Evolutionary conservation across 2,888 invertebrate species (phyloP).

Genomic region (Thereva unica): DNA sequence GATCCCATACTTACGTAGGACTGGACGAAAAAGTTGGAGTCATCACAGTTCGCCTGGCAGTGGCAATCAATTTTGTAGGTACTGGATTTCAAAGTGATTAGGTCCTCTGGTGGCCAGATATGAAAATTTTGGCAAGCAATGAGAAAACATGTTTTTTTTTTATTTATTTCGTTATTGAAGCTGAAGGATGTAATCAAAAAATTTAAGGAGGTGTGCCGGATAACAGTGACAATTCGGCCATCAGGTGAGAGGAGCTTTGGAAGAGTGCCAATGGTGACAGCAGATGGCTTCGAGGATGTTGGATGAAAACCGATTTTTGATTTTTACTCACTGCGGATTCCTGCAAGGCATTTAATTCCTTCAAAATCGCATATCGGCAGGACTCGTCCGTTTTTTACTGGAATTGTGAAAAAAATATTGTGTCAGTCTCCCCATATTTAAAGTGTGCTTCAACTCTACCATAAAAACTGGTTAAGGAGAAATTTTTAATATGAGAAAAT

Average conservation of each 20-base stretch:
- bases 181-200: too few species aligned
- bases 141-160: too few species aligned
- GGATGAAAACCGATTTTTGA: slow-evolving; percentile 35
- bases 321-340: slow-evolving; percentile 61
- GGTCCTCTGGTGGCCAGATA: slow-evolving; percentile 57
- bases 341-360: slow-evolving; percentile 67
- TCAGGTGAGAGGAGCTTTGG: too few species aligned
- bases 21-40: slow-evolving; percentile 70
- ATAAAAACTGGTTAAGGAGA: too few species aligned
- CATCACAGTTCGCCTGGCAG: slow-evolving; percentile 71
- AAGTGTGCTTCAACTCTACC: not conserved
- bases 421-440: not conserved
- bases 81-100: slow-evolving; percentile 61
- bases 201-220: too few species aligned
- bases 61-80: slow-evolving; percentile 65
- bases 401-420: slow-evolving; percentile 16
- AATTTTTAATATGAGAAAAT: too few species aligned
- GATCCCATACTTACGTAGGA: slow-evolving; percentile 60
- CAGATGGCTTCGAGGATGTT: slow-evolving; percentile 5
- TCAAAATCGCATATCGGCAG: slow-evolving; percentile 63
- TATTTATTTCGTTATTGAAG: too few species aligned
- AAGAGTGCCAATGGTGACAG: too few species aligned
- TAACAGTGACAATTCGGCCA: too few species aligned
- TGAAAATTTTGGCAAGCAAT: too few species aligned
- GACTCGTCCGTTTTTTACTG: slow-evolving; percentile 53